phyloP scores from a whole-genome alignment of 2,888 invertebrate genomes.

The Anodontia alba region DNA sequence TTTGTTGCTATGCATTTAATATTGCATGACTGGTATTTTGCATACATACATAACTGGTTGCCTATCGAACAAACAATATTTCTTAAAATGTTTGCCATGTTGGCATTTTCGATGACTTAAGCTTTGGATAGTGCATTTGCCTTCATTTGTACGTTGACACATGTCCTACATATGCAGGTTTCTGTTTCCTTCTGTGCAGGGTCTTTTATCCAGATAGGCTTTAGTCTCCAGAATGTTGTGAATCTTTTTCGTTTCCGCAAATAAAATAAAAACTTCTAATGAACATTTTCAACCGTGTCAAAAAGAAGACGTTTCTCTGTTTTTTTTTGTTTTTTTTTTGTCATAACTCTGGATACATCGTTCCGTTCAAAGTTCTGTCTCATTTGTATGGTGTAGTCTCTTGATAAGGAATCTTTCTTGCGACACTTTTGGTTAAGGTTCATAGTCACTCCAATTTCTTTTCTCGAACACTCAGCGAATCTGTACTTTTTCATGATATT shows the following conservation, averaged over 20 bases:
- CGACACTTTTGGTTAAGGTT: neutral
- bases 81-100: constrained; percentile 20
- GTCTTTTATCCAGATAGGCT: constrained; percentile 44
- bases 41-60: constrained; percentile 44
- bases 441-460: constrained; percentile 1
- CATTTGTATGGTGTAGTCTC: neutral
- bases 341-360: constrained; percentile 42
- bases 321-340: constrained; percentile 37
- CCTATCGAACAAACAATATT: constrained; percentile 35
- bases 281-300: constrained; percentile 39
- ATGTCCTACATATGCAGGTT: constrained; percentile 54
- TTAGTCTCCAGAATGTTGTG: constrained; percentile 40
- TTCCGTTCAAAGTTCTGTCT: constrained; percentile 41
- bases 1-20: constrained; percentile 9
- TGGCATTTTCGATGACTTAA: constrained; percentile 26
- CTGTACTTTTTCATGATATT: constrained; percentile 25
- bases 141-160: constrained; percentile 44
- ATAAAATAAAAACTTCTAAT: constrained; percentile 46
- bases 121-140: constrained; percentile 27
- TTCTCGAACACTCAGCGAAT: neutral
- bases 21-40: constrained; percentile 30
- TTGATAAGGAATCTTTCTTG: neutral
- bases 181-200: constrained; percentile 40
- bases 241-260: constrained; percentile 36
- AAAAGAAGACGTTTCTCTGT: constrained; percentile 38